A percentile compares a stretch with the other conserved stretches of the same genome.
These are phyloP conservation scores for Hyalella azteca DNA, from an alignment of 2,888 invertebrate genomes.

Conservation along the genomic window DNA sequence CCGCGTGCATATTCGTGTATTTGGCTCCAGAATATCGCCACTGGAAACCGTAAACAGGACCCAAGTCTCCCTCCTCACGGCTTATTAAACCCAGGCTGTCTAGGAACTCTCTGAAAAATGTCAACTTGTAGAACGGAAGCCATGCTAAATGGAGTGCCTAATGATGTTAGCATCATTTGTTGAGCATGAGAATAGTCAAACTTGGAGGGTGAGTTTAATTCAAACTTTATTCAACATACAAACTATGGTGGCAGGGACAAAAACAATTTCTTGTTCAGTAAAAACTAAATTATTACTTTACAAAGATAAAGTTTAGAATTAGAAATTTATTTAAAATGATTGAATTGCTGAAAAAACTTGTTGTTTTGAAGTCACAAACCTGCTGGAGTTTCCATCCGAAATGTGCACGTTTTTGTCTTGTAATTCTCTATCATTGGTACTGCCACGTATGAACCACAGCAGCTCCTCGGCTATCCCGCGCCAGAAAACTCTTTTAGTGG, in stretches of 20 bases:
- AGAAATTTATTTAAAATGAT: no score
- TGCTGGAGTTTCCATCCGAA: constrained; percentile 94
- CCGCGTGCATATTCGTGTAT: constrained; percentile 79
- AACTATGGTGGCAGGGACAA: no score
- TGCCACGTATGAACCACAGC: constrained; percentile 91
- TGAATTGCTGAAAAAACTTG: neutral
- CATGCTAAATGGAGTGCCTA: no score
- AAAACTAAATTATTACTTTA: no score
- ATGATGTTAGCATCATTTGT: no score
- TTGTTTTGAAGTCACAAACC: neutral
- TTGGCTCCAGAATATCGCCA: constrained; percentile 97
- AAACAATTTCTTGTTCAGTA: no score
- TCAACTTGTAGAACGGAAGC: no score
- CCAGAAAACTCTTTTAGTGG: constrained; percentile 93
- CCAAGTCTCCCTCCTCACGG: constrained; percentile 89
- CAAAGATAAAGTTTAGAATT: no score
- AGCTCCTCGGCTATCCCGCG: constrained; percentile 90
- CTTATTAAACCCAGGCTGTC: constrained; percentile 83
- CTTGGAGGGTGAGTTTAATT: no score
- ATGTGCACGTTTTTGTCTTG: constrained; percentile 82
- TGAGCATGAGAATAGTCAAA: no score
- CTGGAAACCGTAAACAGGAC: constrained; percentile 97
- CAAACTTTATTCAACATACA: no score
- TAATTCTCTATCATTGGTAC: constrained; percentile 84
- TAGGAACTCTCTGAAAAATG: constrained; percentile 74